Base-by-base conservation (phyloP, 2,797 vertebrate species). In the Lophius americanus region DNA sequence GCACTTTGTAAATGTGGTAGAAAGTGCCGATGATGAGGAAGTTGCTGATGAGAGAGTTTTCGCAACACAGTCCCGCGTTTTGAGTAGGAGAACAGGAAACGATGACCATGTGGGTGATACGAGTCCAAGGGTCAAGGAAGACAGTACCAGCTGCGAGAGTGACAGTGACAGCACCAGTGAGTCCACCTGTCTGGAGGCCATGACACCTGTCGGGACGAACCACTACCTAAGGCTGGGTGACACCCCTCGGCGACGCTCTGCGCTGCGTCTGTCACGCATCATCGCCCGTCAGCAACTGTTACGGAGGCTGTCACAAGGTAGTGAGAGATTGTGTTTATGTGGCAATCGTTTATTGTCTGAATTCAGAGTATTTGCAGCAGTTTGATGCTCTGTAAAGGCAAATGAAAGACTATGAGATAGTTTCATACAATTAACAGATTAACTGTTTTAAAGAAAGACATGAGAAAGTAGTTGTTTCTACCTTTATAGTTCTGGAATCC, bases 251-350 rank as follows among this genome's bases (percentile, higher is more conserved):
- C 84, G 85, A 7, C 90, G 91, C 44, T 93, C 93, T 0, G 91
- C 91, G 64, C 84, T 94, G 38, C 92, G 91, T 5, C 88, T 94
- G 72, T 92, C 92, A 0, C 92, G 92, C 51, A 90, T 94, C 73
- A 87, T 94, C 5, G 86, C 92, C 43, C 91, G 93, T 42, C 73
- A 91, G 66, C 92, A 91, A 82, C 86, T 93, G 68, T 81, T 94
- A 1, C 63, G 68, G 57, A 89, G 75, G 81, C 84, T 94, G 74
- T 68, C 61, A 54, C 81, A 84, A 94, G 93, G 93, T 94, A 93
- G 84, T 85, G 13, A 47, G 0, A 38, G 48, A 54, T 39, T 41
- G 38, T 14, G 5, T 4, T 38, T 4, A 4, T 38, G 36, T 39
- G 9, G 8, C 14, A 38, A 51, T 23, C 23, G 23, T 23, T 23